Evolutionary conservation across 2,797 vertebrate genomes (phyloP), one percentile per base, ranked within the genome.

Genomic region (Ctenosaura bakeri): DNA sequence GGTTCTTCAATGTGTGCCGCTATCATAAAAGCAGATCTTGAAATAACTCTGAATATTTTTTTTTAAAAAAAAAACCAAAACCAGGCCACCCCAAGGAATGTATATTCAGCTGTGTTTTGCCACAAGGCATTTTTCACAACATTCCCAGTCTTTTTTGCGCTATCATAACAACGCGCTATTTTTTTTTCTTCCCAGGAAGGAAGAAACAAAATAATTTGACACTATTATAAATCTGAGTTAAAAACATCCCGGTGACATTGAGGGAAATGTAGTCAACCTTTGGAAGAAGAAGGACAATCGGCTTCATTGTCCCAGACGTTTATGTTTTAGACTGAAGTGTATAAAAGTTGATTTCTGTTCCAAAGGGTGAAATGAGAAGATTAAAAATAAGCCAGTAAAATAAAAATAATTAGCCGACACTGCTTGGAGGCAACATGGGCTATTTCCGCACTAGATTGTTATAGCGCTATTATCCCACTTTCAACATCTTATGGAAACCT

Each of bases 21-120:
- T 86, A 85, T 87, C 81, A 3, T 77, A 62, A 82, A 83, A 88
- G 87, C 16, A 88, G 69, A 83, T 74, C 87, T 88, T 29, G 79
- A 83, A 88, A 83, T 59, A 88, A 88, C 52, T 59, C 62, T 14
- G 5, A 81, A 81, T n/a, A n/a, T n/a, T 10, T 42, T 59, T 64
- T 66, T 79, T 87, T 5, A 46, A 50, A 50, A 16, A 79, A 83
- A 35, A 1, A 20, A 74, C 50, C 29, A 50, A 56, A 87, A 46
- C 92, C 38, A 86, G 86, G 29, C 83, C 10, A n/a, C 64, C 66
- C 73, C 66, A 2, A 88, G 77, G 46, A 1, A 59, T 24, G 69
- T n/a, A 8, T 8, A 62, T 64, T 32, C 1, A 91, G 18, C 87
- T 89, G 71, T 59, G 0, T 81, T 95, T 85, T 69, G 50, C 86